Percentiles rank a stretch among this genome's conserved stretches.
phyloP scores from a whole-genome alignment of 2,113 vertebrate genomes.

The Pygathrix nemaeus region DNA sequence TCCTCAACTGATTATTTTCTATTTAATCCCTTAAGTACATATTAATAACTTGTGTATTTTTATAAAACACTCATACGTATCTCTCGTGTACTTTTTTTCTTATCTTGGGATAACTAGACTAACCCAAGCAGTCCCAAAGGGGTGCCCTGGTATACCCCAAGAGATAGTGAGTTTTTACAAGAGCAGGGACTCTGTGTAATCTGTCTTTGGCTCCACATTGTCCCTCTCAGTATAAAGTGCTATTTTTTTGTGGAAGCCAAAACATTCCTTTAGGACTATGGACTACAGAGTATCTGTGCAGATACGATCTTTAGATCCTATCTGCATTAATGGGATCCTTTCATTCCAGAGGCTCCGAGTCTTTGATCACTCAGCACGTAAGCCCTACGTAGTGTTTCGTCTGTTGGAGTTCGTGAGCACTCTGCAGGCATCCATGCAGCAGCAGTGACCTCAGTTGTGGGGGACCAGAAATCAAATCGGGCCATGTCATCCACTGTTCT shows the following conservation, averaged over 20 bases:
- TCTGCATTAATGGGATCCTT: neutral
- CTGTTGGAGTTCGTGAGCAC: too few species aligned
- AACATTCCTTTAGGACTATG: neutral
- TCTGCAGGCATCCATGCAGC: too few species aligned
- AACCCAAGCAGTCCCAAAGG: neutral
- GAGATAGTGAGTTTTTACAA: neutral
- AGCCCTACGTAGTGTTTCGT: neutral
- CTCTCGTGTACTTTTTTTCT: neutral
- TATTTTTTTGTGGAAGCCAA: neutral
- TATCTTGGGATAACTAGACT: neutral
- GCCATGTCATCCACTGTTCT: neutral
- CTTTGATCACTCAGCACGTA: neutral
- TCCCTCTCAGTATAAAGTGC: neutral
- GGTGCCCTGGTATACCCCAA: neutral
- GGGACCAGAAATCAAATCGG: neutral
- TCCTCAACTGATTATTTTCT: slow-evolving; percentile 15
- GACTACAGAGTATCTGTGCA: neutral
- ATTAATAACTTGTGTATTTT: neutral
- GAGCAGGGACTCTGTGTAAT: neutral
- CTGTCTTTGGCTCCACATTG: neutral
- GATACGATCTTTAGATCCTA: neutral
- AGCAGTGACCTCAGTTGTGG: neutral
- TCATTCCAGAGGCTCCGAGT: neutral
- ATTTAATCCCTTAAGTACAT: neutral
- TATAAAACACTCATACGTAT: neutral